Percentiles rank a stretch among this genome's conserved stretches.
phyloP scores from a whole-genome alignment of 64 coral and sea anemone species.

The Stylophora pistillata region DNA sequence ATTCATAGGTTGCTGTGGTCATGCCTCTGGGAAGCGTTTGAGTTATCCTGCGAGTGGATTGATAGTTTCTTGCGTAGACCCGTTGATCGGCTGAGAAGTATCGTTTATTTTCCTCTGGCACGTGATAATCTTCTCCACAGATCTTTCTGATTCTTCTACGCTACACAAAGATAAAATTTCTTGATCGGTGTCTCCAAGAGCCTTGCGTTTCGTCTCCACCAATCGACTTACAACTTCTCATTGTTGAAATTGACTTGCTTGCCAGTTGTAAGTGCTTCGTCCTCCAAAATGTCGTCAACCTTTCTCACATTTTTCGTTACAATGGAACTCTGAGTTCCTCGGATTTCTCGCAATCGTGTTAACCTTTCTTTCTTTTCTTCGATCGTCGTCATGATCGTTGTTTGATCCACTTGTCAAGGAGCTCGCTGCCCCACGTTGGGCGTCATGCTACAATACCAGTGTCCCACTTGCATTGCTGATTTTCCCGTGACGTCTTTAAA shows the following conservation, averaged over 20 bases:
- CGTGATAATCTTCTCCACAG: background rate
- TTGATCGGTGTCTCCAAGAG: background rate
- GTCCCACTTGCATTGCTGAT: no score
- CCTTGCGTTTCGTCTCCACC: background rate
- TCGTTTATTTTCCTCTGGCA: background rate
- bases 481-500: no score
- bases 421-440: no score
- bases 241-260: background rate
- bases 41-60: constrained; percentile 3
- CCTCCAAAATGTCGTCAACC: background rate
- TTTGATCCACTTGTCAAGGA: no score
- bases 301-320: background rate
- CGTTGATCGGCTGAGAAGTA: background rate
- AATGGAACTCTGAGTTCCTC: background rate
- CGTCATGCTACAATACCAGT: no score
- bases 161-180: background rate
- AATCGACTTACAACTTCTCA: background rate
- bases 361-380: background rate
- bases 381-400: background rate
- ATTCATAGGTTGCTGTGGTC: background rate
- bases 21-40: background rate
- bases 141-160: background rate
- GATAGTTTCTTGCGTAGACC: background rate
- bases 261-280: background rate
- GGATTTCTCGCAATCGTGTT: background rate